Conservation (phyloP, 2,888 invertebrate genomes). For the Linhomoeus sp. region DNA sequence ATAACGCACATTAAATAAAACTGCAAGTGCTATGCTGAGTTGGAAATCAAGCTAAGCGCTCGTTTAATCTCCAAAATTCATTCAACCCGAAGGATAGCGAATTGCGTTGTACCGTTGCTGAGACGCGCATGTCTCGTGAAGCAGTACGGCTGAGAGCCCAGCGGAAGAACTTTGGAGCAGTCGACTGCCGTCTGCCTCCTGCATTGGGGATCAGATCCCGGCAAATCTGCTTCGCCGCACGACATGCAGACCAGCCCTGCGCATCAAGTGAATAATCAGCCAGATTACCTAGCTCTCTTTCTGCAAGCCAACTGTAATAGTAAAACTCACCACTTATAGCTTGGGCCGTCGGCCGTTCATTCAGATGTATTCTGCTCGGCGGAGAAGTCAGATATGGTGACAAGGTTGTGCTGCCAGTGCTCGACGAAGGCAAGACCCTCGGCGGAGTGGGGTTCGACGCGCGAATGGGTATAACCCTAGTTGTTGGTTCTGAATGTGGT, state of each 20-base stretch:
- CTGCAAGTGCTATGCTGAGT: not conserved
- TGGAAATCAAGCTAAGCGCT: not conserved
- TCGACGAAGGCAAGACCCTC: no score
- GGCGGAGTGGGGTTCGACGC: no score
- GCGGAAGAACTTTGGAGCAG: not conserved
- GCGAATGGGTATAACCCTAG: no score
- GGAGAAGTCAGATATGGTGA: no score
- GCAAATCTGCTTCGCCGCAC: slow-evolving; percentile 14
- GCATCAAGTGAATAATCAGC: no score
- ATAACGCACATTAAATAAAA: not conserved
- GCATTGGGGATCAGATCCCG: slow-evolving; percentile 1
- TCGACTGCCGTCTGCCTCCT: not conserved
- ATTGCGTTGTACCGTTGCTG: not conserved
- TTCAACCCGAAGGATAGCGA: not conserved
- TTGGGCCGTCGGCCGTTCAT: not conserved
- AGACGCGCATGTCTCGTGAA: slow-evolving; percentile 1
- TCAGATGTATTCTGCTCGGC: no score
- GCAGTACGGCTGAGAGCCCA: not conserved
- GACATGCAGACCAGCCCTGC: slow-evolving; percentile 14
- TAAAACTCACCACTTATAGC: not conserved
- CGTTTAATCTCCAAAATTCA: not conserved
- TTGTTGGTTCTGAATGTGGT: no score
- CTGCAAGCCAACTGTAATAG: not conserved
- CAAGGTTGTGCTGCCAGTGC: no score
- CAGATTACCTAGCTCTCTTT: no score